Percentiles rank a stretch among this genome's conserved stretches.
phyloP scores from a whole-genome alignment of 2,888 invertebrate species.

The Iphiclides podalirius region DNA sequence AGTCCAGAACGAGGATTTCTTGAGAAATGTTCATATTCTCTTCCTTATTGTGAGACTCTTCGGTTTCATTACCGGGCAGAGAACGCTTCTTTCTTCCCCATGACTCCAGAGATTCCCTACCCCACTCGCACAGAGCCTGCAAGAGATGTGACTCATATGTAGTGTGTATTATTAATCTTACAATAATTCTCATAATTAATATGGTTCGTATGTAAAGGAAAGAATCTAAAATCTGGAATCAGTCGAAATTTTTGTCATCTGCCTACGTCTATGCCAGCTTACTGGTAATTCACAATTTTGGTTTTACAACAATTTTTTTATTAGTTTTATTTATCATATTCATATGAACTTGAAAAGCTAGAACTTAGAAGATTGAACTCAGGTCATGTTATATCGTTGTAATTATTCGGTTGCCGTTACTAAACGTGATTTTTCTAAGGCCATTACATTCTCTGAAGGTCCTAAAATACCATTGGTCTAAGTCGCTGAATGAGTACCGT shows the following conservation, averaged over 20 bases:
- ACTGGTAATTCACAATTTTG: too few relatives aligned
- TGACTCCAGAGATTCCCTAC: conserved; percentile 92
- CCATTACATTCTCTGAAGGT: conserved; percentile 2
- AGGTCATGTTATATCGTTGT: too few relatives aligned
- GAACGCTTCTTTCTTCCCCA: conserved; percentile 95
- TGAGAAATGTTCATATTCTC: conserved; percentile 96
- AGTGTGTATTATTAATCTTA: too few relatives aligned
- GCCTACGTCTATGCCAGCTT: too few relatives aligned
- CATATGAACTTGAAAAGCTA: too few relatives aligned
- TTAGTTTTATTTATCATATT: too few relatives aligned
- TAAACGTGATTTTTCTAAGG: not conserved
- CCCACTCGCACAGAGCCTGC: conserved; percentile 94
- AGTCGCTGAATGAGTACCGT: conserved; percentile 11
- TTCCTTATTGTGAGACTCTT: conserved; percentile 82
- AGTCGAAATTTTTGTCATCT: too few relatives aligned
- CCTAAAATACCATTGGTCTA: not conserved
- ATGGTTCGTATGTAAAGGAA: not conserved
- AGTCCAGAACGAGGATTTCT: conserved; percentile 95
- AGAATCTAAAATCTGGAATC: too few relatives aligned
- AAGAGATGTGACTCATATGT: too few relatives aligned
- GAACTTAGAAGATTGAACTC: too few relatives aligned
- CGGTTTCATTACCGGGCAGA: conserved; percentile 77
- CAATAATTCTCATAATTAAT: too few relatives aligned
- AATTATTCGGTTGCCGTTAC: not conserved
- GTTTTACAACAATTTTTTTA: too few relatives aligned